phyloP scores from a whole-genome alignment of 1,140 invertebrate species.

The Listronotus bonariensis region DNA sequence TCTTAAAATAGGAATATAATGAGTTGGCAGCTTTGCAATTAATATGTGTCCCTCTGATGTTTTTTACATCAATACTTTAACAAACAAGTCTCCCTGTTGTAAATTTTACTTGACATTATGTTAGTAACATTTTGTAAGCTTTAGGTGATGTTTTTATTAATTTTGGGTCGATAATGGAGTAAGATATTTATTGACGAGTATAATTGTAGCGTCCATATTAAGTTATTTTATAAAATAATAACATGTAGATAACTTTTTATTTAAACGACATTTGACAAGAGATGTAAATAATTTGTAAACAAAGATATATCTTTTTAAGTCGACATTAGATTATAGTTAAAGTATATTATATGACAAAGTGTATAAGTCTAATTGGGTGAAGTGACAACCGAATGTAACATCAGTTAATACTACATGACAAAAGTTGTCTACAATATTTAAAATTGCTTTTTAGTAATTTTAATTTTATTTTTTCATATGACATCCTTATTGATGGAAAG shows the following conservation, averaged over 20 bases:
- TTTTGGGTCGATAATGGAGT: conserved; percentile 7
- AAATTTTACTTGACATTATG: too few species aligned
- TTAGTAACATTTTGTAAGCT: too few species aligned
- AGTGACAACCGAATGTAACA: too few species aligned
- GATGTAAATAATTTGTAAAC: conserved; percentile 45
- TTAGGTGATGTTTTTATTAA: too few species aligned
- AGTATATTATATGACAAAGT: conserved; percentile 29
- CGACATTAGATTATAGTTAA: conserved; percentile 37
- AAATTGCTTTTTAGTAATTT: too few species aligned
- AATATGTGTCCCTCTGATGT: background rate
- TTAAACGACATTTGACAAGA: conserved; percentile 21
- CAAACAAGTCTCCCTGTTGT: too few species aligned
- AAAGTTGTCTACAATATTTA: too few species aligned
- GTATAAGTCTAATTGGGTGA: background rate
- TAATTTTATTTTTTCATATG: too few species aligned
- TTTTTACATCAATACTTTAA: background rate
- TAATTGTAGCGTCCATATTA: conserved; percentile 26
- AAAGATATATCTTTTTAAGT: conserved; percentile 35
- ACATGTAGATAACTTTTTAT: conserved; percentile 38
- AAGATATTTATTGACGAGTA: conserved; percentile 11
- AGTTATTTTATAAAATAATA: conserved; percentile 28
- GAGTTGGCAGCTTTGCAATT: background rate
- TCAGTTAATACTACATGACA: too few species aligned
- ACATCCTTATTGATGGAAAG: too few species aligned
- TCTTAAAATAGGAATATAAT: too few species aligned